Base-by-base conservation (phyloP, 2,888 invertebrate genomes). In the Herminia tarsipennalis region DNA sequence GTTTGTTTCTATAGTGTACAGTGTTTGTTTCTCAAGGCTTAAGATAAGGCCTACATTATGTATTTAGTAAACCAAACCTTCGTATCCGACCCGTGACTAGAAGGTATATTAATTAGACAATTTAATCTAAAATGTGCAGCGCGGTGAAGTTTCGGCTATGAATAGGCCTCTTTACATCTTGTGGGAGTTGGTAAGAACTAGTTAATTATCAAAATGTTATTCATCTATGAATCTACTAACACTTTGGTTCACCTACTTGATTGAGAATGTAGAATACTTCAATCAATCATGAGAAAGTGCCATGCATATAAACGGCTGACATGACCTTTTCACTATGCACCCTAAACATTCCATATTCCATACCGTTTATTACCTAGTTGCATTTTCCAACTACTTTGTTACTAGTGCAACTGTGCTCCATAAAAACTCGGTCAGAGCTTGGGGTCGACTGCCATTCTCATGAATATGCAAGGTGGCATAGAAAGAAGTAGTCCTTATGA, bases 241-340 rank as follows among this genome's bases (percentile, higher is more conserved):
- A n/a, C n/a, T n/a, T n/a, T n/a, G n/a, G n/a, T n/a, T n/a, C n/a
- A n/a, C n/a, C n/a, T n/a, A n/a, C n/a, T n/a, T n/a, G n/a, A n/a
- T n/a, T n/a, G n/a, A n/a, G n/a, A n/a, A n/a, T n/a, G n/a, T n/a
- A n/a, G n/a, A n/a, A n/a, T n/a, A n/a, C n/a, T n/a, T n/a, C n/a
- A n/a, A n/a, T n/a, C n/a, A n/a, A n/a, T n/a, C n/a, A n/a, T n/a
- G n/a, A n/a, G n/a, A n/a, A n/a, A n/a, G n/a, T n/a, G n/a, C n/a
- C 13, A 22, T 33, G 13, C 29, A 28, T 51, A 38, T 39, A 63
- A 78, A 79, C 75, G 62, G 65, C 37, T 46, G 8, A 21, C 39
- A 37, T 76, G 76, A 51, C 81, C 82, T 81, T 83, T 83, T 81
- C 59, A 78, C 43, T 77, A 78, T 78, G 71, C 74, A 80, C 80